Conservation (phyloP, 2,888 invertebrate genomes). For the Philaethria dido region DNA sequence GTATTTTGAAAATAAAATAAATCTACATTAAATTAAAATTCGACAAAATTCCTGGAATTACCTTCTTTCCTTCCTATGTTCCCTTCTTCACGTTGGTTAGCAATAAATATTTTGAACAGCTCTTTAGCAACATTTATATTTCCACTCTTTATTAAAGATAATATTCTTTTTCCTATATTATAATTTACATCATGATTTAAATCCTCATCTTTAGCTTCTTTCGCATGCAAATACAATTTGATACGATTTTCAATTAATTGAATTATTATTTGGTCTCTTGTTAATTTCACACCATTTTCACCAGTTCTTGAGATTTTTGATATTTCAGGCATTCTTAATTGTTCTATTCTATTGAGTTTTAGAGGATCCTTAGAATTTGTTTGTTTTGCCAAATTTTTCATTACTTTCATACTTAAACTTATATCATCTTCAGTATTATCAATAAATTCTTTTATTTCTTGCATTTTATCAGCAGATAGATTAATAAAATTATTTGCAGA, state of each 20-base stretch:
- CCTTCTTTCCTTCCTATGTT: constrained; percentile 23
- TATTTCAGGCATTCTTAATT: constrained; percentile 27
- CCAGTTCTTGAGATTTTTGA: constrained; percentile 27
- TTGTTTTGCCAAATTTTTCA: constrained; percentile 50
- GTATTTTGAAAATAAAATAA: too few relatives aligned
- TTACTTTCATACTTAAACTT: constrained; percentile 55
- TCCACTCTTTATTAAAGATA: constrained; percentile 60
- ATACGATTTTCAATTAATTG: constrained; percentile 70
- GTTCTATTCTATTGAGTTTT: constrained; percentile 12
- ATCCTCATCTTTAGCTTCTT: constrained; percentile 52
- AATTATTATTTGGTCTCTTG: constrained; percentile 64
- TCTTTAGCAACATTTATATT: constrained; percentile 64
- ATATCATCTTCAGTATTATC: constrained; percentile 55
- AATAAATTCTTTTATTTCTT: constrained; percentile 58
- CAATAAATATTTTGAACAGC: constrained; percentile 61
- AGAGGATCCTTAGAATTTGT: constrained; percentile 23
- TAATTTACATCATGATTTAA: constrained; percentile 57
- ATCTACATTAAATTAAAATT: not conserved
- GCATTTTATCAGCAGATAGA: constrained; percentile 49
- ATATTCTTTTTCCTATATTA: constrained; percentile 62
- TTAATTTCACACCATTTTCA: constrained; percentile 52
- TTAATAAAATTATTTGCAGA: constrained; percentile 47
- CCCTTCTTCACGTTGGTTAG: constrained; percentile 47
- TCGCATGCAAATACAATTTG: constrained; percentile 56
- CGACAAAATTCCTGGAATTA: constrained; percentile 8